These are phyloP conservation scores for Isoperla grammatica DNA, from an alignment of 2,888 invertebrate genomes.

Conservation along the genomic window DNA sequence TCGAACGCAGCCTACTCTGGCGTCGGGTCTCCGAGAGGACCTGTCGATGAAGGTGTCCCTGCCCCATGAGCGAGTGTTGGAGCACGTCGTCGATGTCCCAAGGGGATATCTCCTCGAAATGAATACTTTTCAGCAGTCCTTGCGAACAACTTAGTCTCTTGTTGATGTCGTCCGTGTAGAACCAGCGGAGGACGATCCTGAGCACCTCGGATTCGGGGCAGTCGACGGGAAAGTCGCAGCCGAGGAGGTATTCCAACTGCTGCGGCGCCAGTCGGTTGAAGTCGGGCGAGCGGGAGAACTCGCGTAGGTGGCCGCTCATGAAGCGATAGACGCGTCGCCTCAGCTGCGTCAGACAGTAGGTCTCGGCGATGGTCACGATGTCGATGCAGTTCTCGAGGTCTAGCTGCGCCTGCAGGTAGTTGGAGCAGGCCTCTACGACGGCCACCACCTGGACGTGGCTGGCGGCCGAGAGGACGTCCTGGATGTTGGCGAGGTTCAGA, in stretches of 20 bases:
- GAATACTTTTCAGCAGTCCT: constrained; percentile 46
- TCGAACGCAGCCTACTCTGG: constrained; percentile 31
- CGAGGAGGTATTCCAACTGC: constrained; percentile 56
- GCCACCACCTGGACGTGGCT: constrained; percentile 60
- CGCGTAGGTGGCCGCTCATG: constrained; percentile 57
- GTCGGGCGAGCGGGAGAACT: constrained; percentile 54
- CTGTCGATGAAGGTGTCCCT: constrained; percentile 34
- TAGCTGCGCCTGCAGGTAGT: constrained; percentile 59
- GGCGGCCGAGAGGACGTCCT: constrained; percentile 64
- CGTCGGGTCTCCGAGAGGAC: constrained; percentile 42
- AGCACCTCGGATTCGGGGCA: constrained; percentile 57
- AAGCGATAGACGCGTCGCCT: constrained; percentile 57
- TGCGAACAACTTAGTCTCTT: constrained; percentile 42
- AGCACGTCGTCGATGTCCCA: constrained; percentile 38
- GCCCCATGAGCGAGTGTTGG: constrained; percentile 24
- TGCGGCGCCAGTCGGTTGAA: constrained; percentile 55
- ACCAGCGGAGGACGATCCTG: constrained; percentile 55
- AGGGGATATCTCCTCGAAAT: constrained; percentile 46
- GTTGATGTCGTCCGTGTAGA: constrained; percentile 35
- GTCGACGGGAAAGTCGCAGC: constrained; percentile 62
- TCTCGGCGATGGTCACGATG: constrained; percentile 62
- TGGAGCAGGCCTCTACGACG: constrained; percentile 60
- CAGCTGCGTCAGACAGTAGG: constrained; percentile 56
- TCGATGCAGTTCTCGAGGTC: constrained; percentile 67
- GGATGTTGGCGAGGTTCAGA: constrained; percentile 57